These are phyloP conservation scores for Drosophila fungiperda DNA, from an alignment of 2,888 invertebrate genomes.

Conservation along the genomic window DNA sequence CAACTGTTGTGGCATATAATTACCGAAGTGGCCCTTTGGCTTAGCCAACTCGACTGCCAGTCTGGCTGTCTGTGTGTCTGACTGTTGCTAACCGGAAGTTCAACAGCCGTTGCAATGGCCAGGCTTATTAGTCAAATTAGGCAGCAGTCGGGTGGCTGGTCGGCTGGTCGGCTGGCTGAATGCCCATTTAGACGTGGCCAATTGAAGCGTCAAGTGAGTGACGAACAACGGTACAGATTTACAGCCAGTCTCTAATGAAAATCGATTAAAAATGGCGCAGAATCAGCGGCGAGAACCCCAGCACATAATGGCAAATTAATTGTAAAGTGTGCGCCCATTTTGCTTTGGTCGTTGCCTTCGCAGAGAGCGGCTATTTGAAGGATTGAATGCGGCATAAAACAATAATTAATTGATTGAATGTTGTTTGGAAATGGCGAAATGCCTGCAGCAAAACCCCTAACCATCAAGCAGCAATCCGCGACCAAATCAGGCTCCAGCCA, in stretches of 20 bases:
- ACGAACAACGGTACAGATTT: constrained; percentile 61
- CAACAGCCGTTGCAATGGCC: constrained; percentile 78
- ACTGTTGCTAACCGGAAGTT: constrained; percentile 58
- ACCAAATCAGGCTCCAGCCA: constrained; percentile 21
- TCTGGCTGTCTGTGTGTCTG: constrained; percentile 9
- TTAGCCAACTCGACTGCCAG: constrained; percentile 29
- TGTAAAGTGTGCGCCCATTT: constrained; percentile 76
- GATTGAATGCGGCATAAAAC: constrained; percentile 73
- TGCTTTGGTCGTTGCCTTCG: constrained; percentile 74
- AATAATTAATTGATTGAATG: constrained; percentile 81
- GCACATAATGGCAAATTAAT: constrained; percentile 76
- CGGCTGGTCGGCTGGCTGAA: constrained; percentile 43
- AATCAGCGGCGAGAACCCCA: constrained; percentile 11
- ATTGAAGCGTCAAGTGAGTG: constrained; percentile 79
- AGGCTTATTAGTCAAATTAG: constrained; percentile 79
- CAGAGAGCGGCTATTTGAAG: constrained; percentile 51
- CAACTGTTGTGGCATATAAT: constrained; percentile 74
- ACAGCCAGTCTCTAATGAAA: constrained; percentile 69
- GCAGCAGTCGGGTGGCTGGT: constrained; percentile 31
- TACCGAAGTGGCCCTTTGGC: constrained; percentile 71
- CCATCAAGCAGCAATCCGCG: constrained; percentile 11
- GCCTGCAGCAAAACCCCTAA: constrained; percentile 20
- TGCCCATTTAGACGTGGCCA: constrained; percentile 71
- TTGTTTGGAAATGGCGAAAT: constrained; percentile 40
- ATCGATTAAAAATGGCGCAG: constrained; percentile 71